Base-by-base conservation (phyloP, 2,888 invertebrate species). In the Ditylenchus weischeri region DNA sequence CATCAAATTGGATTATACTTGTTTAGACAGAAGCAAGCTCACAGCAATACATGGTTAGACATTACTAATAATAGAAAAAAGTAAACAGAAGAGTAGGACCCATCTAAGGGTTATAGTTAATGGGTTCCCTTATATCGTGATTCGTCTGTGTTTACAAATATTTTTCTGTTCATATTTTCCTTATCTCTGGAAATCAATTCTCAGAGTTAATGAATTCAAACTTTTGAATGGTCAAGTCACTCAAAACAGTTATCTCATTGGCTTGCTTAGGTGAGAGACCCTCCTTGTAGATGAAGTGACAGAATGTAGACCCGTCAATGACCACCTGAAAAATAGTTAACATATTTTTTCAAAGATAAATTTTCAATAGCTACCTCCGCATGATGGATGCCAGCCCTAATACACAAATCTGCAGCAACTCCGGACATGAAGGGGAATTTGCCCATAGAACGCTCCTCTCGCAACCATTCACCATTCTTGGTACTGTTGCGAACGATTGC, bases 361-460 rank as follows among this genome's bases (percentile, higher is more conserved):
- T n/a, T n/a, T n/a, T n/a, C n/a, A n/a, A n/a, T n/a, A n/a, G n/a
- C n/a, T n/a, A 77, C 78, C 57, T 78, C 73, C 1, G 75, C 69
- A 21, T 71, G 70, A 49, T 72, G 72, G n/a, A 69, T 68, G n/a
- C 71, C 71, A 6, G 76, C 76, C 18, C 70, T 73, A 57, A 79
- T 66, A 7, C 72, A 61, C 19, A 79, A 48, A 64, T 79, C 79
- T 48, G 75, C 75, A 4, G 79, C 79, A 51, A 76, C 72, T 54
- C 79, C 79, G 38, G 72, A 72, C 51, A 47, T 62, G 69, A 79
- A 79, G 35, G 79, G 79, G 51, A 78, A 79, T 1, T 62, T 66
- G 29, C 69, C 72, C 51, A 75, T 71, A 8, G 69, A 68, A 13
- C 78, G 70, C 58, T 79, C 79, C 57, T 79, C 79, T 0, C 65